phyloP scores from a whole-genome alignment of 2,797 vertebrate species.

The Dendrocincla fuliginosa region DNA sequence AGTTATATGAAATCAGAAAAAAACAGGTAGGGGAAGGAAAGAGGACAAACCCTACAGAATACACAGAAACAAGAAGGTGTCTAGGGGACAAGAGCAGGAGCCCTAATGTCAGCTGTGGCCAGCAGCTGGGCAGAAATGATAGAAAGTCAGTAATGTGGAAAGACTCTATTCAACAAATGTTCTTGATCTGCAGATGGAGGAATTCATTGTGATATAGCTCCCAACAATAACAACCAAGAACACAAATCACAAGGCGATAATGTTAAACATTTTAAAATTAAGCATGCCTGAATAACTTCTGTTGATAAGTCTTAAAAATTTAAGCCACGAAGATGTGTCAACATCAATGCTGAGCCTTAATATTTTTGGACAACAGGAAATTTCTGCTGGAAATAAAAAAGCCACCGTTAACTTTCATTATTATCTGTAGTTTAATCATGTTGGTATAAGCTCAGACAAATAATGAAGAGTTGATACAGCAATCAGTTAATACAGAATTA shows the following conservation, averaged over 20 bases:
- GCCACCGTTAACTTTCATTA: rapidly evolving
- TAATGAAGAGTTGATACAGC: background rate
- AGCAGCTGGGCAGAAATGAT: background rate
- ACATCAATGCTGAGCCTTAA: background rate
- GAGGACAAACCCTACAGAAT: background rate
- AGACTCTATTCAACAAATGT: background rate
- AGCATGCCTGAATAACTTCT: background rate
- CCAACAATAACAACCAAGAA: background rate
- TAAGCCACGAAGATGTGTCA: background rate
- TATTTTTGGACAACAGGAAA: background rate
- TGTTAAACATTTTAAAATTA: background rate
- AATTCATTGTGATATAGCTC: background rate
- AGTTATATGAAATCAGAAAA: background rate
- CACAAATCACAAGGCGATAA: background rate
- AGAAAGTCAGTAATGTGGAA: background rate
- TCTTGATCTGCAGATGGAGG: background rate
- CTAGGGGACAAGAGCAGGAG: background rate
- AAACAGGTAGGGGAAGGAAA: background rate
- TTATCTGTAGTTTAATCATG: background rate
- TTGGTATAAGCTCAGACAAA: background rate
- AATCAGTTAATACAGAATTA: background rate
- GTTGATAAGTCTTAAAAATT: background rate
- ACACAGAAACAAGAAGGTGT: background rate
- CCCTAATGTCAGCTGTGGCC: background rate
- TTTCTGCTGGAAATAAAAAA: background rate